phyloP scores from a whole-genome alignment of 1,140 invertebrate species.

The Andrena cerasifolii region DNA sequence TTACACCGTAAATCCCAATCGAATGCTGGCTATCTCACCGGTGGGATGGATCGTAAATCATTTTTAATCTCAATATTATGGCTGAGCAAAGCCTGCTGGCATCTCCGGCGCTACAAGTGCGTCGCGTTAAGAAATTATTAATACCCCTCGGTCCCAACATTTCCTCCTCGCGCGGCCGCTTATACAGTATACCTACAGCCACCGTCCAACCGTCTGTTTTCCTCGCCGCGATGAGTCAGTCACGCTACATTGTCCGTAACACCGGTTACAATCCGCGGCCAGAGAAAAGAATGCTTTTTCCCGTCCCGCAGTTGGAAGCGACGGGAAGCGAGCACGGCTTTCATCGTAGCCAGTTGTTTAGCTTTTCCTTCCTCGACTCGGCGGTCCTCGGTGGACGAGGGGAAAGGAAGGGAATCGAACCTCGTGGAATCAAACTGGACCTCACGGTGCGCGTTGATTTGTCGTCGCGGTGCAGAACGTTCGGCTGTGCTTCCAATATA shows the following conservation, averaged over 20 bases:
- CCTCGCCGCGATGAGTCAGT: conserved; percentile 1
- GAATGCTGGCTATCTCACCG: background rate
- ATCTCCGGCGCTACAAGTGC: background rate
- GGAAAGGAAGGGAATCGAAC: background rate
- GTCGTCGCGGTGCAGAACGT: background rate
- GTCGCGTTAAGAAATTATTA: conserved; percentile 44
- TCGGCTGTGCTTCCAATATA: conserved; percentile 4
- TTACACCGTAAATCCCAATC: conserved; percentile 29
- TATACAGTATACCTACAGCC: conserved; percentile 1
- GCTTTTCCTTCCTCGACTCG: too few relatives aligned
- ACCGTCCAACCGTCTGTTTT: background rate
- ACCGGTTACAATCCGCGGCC: background rate
- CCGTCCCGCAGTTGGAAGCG: too few relatives aligned
- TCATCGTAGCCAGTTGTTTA: too few relatives aligned
- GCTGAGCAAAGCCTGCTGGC: conserved; percentile 22
- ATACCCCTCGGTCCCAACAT: conserved; percentile 32
- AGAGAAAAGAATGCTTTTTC: conserved; percentile 4
- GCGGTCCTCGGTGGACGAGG: background rate
- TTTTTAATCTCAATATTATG: conserved; percentile 44
- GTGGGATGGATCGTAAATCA: conserved; percentile 19
- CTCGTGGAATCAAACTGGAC: background rate
- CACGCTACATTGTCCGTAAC: background rate
- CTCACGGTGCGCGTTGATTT: background rate
- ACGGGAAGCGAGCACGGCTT: too few relatives aligned
- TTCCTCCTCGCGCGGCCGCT: conserved; percentile 11